phyloP scores from a whole-genome alignment of 2,888 invertebrate genomes.

The Parnassius orleans region DNA sequence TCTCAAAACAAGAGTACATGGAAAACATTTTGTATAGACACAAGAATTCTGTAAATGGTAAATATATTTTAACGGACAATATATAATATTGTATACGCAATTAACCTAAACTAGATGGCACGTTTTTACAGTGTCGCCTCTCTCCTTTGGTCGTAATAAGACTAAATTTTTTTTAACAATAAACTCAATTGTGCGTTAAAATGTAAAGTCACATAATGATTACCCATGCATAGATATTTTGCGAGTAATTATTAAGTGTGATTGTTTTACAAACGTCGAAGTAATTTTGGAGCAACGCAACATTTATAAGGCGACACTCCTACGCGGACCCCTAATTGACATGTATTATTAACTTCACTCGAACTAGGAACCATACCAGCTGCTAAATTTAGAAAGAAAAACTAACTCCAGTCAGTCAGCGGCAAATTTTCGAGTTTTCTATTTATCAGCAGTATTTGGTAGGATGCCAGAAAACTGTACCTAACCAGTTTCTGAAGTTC shows the following conservation, averaged over 20 bases:
- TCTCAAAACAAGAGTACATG: conserved; percentile 82
- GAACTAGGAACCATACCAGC: conserved; percentile 81
- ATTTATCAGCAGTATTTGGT: conserved; percentile 25
- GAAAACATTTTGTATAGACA: conserved; percentile 81
- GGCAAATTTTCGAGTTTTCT: conserved; percentile 27
- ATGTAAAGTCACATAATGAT: conserved; percentile 50
- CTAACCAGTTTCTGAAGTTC: conserved; percentile 7
- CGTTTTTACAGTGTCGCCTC: conserved; percentile 79
- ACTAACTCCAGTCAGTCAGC: conserved; percentile 48
- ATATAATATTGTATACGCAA: conserved; percentile 82
- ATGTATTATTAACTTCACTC: conserved; percentile 76
- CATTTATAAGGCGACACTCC: conserved; percentile 68
- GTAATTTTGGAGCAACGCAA: conserved; percentile 36
- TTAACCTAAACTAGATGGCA: conserved; percentile 83
- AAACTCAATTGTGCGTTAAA: conserved; percentile 77
- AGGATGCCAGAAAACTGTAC: conserved; percentile 24
- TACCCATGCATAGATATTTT: conserved; percentile 25
- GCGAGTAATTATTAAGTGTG: conserved; percentile 12
- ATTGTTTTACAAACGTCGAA: conserved; percentile 19
- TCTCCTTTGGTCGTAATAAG: conserved; percentile 72
- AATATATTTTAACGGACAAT: conserved; percentile 82
- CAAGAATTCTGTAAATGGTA: conserved; percentile 82
- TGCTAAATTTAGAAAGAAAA: conserved; percentile 78
- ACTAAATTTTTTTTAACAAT: conserved; percentile 55
- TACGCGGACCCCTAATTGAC: conserved; percentile 81